phyloP scores from a whole-genome alignment of 1,140 invertebrate species.

The Calliopsis andreniformis region DNA sequence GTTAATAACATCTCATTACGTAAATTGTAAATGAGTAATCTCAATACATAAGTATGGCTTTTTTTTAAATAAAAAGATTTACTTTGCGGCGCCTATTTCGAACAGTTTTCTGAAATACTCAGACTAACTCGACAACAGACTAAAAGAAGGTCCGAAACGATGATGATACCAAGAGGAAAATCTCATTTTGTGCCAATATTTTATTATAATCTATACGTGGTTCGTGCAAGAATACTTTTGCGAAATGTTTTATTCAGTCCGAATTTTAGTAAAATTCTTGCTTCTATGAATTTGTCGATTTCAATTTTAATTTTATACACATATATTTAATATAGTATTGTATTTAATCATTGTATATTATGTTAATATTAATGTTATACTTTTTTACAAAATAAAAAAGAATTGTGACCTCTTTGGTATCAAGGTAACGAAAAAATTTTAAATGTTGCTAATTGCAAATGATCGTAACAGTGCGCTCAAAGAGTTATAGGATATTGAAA shows the following conservation, averaged over 20 bases:
- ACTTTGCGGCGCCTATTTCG: slow-evolving; percentile 52
- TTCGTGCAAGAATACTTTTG: slow-evolving; percentile 31
- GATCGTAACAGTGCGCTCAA: slow-evolving; percentile 48
- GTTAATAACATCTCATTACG: slow-evolving; percentile 83
- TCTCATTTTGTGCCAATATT: slow-evolving; percentile 57
- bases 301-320: slow-evolving; percentile 33
- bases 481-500: slow-evolving; percentile 52
- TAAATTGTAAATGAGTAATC: slow-evolving; percentile 72
- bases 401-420: slow-evolving; percentile 48
- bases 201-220: neutral
- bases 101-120: slow-evolving; percentile 44
- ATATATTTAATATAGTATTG: neutral
- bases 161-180: slow-evolving; percentile 33
- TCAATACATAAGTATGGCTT: slow-evolving; percentile 61
- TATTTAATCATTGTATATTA: slow-evolving; percentile 28
- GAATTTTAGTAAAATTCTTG: slow-evolving; percentile 17
- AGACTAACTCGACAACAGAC: neutral
- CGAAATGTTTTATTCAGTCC: slow-evolving; percentile 30
- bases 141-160: neutral
- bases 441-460: slow-evolving; percentile 28
- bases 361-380: slow-evolving; percentile 12
- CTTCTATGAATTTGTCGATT: slow-evolving; percentile 9
- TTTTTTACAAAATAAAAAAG: neutral
- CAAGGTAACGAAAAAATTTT: slow-evolving; percentile 19
- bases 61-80: slow-evolving; percentile 49